phyloP scores from a whole-genome alignment of 2,797 vertebrate species.

The Varecia variegata region DNA sequence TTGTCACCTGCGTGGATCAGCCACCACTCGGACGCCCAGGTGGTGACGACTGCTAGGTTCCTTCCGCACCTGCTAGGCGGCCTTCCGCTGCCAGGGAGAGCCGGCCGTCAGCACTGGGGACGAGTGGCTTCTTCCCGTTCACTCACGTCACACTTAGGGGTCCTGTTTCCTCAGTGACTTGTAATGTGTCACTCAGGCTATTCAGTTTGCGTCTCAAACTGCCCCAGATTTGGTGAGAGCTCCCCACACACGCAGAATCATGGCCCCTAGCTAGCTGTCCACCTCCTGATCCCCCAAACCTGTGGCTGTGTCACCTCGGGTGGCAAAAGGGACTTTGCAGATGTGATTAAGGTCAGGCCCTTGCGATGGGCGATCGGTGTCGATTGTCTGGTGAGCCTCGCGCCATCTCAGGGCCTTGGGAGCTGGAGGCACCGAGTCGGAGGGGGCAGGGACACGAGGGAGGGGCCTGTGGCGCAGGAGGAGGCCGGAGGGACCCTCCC shows the following conservation, averaged over 20 bases:
- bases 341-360: too few species aligned
- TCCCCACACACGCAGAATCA: too few species aligned
- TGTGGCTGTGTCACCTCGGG: too few species aligned
- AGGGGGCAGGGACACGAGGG: neutral
- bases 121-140: accelerated
- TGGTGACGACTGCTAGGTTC: neutral
- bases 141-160: neutral
- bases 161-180: neutral
- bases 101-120: neutral
- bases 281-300: neutral
- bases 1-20: neutral
- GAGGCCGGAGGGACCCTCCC: too few species aligned
- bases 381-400: neutral
- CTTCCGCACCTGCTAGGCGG: accelerated
- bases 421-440: neutral
- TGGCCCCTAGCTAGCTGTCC: neutral
- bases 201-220: neutral
- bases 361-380: accelerated
- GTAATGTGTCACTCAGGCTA: neutral
- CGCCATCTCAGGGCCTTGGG: accelerated
- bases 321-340: neutral
- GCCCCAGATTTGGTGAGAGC: neutral
- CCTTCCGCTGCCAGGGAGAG: neutral
- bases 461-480: neutral
- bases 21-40: neutral